Evolutionary conservation across 2,888 invertebrate genomes (phyloP), one percentile per base, ranked within the genome.

Genomic region (Thalpophila matura): DNA sequence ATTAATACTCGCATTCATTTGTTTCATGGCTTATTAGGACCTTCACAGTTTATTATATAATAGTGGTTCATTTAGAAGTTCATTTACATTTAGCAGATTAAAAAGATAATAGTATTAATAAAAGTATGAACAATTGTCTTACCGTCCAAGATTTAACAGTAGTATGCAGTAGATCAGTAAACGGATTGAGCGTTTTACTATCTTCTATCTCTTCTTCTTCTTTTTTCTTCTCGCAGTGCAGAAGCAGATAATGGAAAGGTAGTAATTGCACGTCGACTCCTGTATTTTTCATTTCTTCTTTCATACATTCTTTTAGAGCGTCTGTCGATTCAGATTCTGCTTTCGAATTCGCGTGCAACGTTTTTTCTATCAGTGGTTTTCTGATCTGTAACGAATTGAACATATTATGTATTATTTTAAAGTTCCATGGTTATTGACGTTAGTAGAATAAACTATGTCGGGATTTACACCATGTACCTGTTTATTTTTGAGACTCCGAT

Each of bases 121-220:
- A 10, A 4, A 31, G 3, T 31, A 7, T 20, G 0, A 4, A 38
- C 20, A 27, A 18, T 3, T 24, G 2, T 6, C 90, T 85, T 80
- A 94, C 94, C 86, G 91, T 90, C 94, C 94, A 94, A 5, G 86
- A 75, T 61, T 91, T 90, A 0, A 94, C 86, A 0, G 82, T 79
- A 3, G 78, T 57, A 3, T 84, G 81, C 26, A 77, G 77, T 18
- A 92, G 20, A 24, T 80, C 74, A 7, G 53, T 66, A 49, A 94
- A 94, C 1, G 94, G 93, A 58, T 86, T 83, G 4, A 20, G 49
- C 14, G 63, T 54, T 31, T 58, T 42, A 35, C 50, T 53, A 51
- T 66, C 67, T 16, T 74, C 65, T 12, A 50, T 55, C 0, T 58
- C 64, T 14, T 73, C 65, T 51, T 72, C 65, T 14, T 70, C 68